Conservation (phyloP, 1,140 invertebrate genomes). For the Dinoponera quadriceps region DNA sequence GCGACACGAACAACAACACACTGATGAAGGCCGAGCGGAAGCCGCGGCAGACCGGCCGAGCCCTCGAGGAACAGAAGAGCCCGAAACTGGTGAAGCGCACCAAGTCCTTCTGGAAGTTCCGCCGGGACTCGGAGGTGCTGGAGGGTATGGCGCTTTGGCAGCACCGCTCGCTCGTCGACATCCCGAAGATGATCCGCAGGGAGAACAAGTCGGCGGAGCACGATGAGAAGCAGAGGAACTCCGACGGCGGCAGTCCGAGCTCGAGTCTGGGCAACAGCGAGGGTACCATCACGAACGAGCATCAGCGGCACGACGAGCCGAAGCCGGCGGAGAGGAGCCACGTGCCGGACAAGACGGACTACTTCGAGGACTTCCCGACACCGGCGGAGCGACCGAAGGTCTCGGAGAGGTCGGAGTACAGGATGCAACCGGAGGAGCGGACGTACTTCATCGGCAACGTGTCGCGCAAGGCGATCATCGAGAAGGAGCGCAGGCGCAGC, state of each 20-base stretch:
- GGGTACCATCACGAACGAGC: slow-evolving; percentile 81
- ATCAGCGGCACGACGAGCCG: slow-evolving; percentile 76
- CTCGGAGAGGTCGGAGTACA: slow-evolving; percentile 85
- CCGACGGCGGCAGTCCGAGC: slow-evolving; percentile 82
- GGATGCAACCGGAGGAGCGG: slow-evolving; percentile 85
- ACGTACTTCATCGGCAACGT: slow-evolving; percentile 83
- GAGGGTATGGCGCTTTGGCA: slow-evolving; percentile 95
- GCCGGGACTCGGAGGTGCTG: slow-evolving; percentile 89
- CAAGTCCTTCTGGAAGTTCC: slow-evolving; percentile 94
- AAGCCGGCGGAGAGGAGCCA: slow-evolving; percentile 83
- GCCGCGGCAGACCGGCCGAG: slow-evolving; percentile 77
- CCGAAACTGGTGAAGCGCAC: slow-evolving; percentile 90
- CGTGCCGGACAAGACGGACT: slow-evolving; percentile 80
- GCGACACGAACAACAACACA: slow-evolving; percentile 87
- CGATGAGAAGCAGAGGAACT: slow-evolving; percentile 82
- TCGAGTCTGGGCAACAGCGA: slow-evolving; percentile 82
- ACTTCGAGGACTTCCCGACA: slow-evolving; percentile 82
- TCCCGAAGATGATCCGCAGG: slow-evolving; percentile 87
- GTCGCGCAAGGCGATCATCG: slow-evolving; percentile 85
- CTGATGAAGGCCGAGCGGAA: slow-evolving; percentile 80
- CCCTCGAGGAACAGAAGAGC: slow-evolving; percentile 85
- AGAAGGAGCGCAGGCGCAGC: slow-evolving; percentile 87
- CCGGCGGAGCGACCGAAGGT: slow-evolving; percentile 84
- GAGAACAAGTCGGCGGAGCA: slow-evolving; percentile 84
- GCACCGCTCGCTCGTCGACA: slow-evolving; percentile 92